These are phyloP conservation scores for Pagrus major DNA, from an alignment of 2,113 vertebrate species.

Conservation along the genomic window DNA sequence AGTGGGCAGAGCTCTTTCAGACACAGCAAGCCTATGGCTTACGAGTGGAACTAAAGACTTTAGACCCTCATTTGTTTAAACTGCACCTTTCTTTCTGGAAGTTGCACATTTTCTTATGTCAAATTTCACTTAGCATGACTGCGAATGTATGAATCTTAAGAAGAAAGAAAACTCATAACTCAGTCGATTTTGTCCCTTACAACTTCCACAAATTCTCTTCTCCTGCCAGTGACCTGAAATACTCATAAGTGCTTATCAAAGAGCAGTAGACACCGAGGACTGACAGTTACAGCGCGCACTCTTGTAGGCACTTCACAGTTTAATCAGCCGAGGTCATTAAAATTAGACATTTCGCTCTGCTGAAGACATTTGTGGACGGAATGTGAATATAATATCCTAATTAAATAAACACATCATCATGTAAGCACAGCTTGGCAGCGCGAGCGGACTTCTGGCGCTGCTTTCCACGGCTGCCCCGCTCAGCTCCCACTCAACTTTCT, in stretches of 20 bases:
- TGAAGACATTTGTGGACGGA: conserved; percentile 24
- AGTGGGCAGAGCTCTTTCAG: conserved; percentile 71
- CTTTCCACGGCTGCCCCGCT: conserved; percentile 50
- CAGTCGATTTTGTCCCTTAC: not conserved
- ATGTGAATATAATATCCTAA: conserved; percentile 50
- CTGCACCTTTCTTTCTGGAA: not conserved
- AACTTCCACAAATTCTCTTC: not conserved
- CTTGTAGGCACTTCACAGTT: conserved; percentile 18
- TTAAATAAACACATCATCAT: conserved; percentile 64
- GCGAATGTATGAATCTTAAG: not conserved
- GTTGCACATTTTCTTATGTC: conserved; percentile 13
- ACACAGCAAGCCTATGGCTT: conserved; percentile 74
- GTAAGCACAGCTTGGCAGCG: conserved; percentile 36
- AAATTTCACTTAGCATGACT: not conserved
- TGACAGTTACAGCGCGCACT: not conserved
- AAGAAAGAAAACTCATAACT: not conserved
- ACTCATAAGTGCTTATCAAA: conserved; percentile 17
- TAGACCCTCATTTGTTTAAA: conserved; percentile 58
- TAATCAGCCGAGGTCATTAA: conserved; percentile 21
- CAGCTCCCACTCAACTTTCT: conserved; percentile 70
- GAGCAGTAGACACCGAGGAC: not conserved
- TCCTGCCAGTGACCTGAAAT: conserved; percentile 9
- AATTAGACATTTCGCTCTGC: conserved; percentile 16
- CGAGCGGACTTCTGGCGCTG: conserved; percentile 42
- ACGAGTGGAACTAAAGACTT: conserved; percentile 57